Base-by-base conservation (phyloP, 2,797 vertebrate genomes). In the Xenentodon cancila region DNA sequence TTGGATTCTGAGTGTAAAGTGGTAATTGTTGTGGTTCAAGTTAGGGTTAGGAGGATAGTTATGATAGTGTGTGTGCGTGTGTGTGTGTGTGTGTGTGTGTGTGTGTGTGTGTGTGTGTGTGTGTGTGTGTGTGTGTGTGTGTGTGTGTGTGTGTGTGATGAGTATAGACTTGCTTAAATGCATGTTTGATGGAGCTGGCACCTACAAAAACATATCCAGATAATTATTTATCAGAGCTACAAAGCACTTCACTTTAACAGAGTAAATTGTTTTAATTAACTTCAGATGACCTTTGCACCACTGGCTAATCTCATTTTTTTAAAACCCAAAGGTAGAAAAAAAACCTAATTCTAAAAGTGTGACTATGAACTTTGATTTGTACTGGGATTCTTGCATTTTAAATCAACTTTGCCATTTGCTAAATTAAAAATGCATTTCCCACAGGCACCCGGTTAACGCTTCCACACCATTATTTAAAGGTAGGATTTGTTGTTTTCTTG, bases 391-490 rank as follows among this genome's bases (percentile, higher is more conserved):
- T 9, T 9, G 17, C 1, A 22, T 8, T 37, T 53, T 34, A 34
- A 34, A 37, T 17, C 5, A 17, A 21, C 11, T 37, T 21, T 15
- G 11, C 3, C n/a, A 5, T 30, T 53, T 44, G 9, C 3, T 7
- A 20, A 15, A 15, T 19, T 16, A 5, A 45, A 27, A 18, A 60
- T n/a, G 2, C 1, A 45, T 61, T 30, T 43, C 17, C 25, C 17
- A 3, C 21, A 59, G 61, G 53, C 34, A 63, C 21, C 21, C 53
- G 55, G n/a, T 63, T 59, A 64, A 27, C 53, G 43, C 32, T 50
- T 30, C 59, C 21, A 32, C 20, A 1, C 30, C 48, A 58, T 51
- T 16, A 52, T 46, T 69, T 52, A 68, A 75, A 15, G 0, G 4
- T 32, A 40, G 2, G 9, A 25, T 50, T 63, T 73, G 46, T 9